A percentile compares a stretch with the other conserved stretches of the same genome.
These are phyloP conservation scores for Eupeodes latifasciatus DNA, from an alignment of 2,888 invertebrate genomes.

Conservation along the genomic window DNA sequence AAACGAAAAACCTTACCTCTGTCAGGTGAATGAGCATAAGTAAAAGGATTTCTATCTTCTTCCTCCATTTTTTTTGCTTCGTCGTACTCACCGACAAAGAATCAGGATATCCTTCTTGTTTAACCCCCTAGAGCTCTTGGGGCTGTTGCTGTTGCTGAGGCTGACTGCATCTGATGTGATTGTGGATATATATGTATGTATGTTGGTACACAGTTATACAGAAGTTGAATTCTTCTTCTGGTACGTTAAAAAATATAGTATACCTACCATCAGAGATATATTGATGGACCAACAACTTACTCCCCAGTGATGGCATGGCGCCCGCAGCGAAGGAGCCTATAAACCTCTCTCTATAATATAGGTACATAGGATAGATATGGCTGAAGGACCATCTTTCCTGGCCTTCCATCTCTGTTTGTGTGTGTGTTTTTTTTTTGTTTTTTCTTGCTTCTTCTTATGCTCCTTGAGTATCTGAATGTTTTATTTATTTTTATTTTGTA, in stretches of 20 bases:
- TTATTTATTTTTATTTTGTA: conserved; percentile 59
- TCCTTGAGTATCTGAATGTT: conserved; percentile 52
- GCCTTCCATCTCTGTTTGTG: background rate
- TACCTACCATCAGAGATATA: background rate
- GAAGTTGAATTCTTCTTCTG: conserved; percentile 39
- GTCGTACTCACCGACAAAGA: conserved; percentile 35
- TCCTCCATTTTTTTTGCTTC: background rate
- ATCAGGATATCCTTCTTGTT: conserved; percentile 48
- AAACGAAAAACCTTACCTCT: conserved; percentile 35
- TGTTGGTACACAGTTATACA: background rate
- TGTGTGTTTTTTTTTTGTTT: conserved; percentile 14
- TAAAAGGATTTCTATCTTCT: conserved; percentile 47
- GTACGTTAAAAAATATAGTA: conserved; percentile 21
- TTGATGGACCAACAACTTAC: conserved; percentile 33
- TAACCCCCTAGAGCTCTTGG: conserved; percentile 42
- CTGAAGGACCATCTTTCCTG: conserved; percentile 44
- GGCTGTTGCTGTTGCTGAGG: conserved; percentile 40
- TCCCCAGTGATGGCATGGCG: conserved; percentile 25
- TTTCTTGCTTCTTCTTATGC: background rate
- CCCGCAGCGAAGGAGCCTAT: conserved; percentile 25
- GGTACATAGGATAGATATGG: conserved; percentile 24
- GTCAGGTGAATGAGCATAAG: conserved; percentile 56
- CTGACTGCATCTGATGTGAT: conserved; percentile 41
- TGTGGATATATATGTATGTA: background rate
- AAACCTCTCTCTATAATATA: conserved; percentile 2